Evolutionary conservation across 92 coral and sea anemone genomes (phyloP).

Genomic region (Pocillopora meandrina): DNA sequence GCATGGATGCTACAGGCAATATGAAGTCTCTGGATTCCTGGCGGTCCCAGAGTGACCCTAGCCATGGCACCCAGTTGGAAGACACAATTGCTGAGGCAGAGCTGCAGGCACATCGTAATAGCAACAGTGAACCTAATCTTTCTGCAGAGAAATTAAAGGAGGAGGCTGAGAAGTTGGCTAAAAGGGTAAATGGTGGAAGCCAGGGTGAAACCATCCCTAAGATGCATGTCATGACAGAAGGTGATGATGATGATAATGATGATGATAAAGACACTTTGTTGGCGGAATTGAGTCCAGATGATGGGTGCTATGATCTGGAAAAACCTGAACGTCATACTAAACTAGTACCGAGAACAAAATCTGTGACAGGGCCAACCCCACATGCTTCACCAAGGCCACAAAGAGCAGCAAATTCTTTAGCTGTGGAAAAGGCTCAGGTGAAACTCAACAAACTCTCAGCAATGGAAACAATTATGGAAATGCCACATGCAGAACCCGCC

Average conservation of each 20-base stretch:
- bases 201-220: constrained; percentile 49
- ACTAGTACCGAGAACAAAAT: constrained; percentile 58
- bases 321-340: constrained; percentile 52
- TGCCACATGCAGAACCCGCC: constrained; percentile 68
- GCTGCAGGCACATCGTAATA: constrained; percentile 72
- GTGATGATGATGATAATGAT: constrained; percentile 29
- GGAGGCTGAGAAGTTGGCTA: constrained; percentile 84
- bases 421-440: constrained; percentile 81
- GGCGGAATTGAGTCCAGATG: constrained; percentile 75
- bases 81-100: constrained; percentile 92
- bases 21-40: constrained; percentile 60
- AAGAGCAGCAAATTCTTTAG: constrained; percentile 66
- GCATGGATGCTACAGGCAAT: constrained; percentile 43
- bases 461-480: constrained; percentile 86
- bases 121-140: constrained; percentile 94
- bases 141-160: constrained; percentile 80
- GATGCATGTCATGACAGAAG: constrained; percentile 18
- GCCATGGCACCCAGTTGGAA: constrained; percentile 73
- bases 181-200: constrained; percentile 70
- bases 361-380: constrained; percentile 65
- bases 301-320: constrained; percentile 53
- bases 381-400: constrained; percentile 51
- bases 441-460: constrained; percentile 84
- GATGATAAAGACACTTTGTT: constrained; percentile 47
- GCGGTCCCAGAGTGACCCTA: constrained; percentile 97